These are phyloP conservation scores for Scolopax rusticola DNA, from an alignment of 2,797 vertebrate genomes.

Conservation along the genomic window DNA sequence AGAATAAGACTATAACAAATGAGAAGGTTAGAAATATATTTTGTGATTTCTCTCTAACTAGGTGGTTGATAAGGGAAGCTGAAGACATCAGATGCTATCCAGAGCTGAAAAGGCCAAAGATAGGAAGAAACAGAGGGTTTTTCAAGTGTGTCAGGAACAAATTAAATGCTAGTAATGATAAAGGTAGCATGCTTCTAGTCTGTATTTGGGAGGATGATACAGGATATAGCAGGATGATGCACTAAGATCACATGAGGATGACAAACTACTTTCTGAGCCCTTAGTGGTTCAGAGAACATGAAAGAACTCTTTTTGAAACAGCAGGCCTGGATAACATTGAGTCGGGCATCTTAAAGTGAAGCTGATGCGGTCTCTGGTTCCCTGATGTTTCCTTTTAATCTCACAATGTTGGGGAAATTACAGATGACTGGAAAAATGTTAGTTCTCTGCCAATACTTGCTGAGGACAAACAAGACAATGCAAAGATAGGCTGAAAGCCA, in stretches of 20 bases:
- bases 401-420: background rate
- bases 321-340: background rate
- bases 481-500: constrained; percentile 7
- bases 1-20: background rate
- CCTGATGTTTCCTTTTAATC: background rate
- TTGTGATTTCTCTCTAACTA: background rate
- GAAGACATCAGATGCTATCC: background rate
- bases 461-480: background rate
- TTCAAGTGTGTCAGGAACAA: background rate
- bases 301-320: background rate
- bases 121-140: background rate
- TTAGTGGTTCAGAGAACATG: background rate
- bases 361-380: background rate
- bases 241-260: background rate
- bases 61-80: background rate
- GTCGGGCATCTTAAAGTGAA: background rate
- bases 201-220: background rate
- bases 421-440: background rate
- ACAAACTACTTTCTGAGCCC: background rate
- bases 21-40: background rate
- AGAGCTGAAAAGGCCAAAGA: background rate
- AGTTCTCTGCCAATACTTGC: background rate
- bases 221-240: background rate
- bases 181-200: background rate
- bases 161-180: background rate